Percentiles rank a stretch among this genome's conserved stretches.
phyloP scores from a whole-genome alignment of 2,113 vertebrate genomes.

The Dendrocopos noguchii region DNA sequence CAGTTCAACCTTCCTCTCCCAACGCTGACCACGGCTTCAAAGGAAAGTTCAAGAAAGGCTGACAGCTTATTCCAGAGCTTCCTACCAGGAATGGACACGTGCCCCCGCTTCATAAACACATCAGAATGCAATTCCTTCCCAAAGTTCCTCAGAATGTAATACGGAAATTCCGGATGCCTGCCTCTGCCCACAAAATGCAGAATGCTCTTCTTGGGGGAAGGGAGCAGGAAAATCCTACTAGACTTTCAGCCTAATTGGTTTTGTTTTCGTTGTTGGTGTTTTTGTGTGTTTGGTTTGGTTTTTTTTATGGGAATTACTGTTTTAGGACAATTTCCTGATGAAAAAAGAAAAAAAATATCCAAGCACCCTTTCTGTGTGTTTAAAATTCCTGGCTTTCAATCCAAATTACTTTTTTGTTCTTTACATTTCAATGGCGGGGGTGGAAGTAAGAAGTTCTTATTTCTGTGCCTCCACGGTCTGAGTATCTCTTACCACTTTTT shows the following conservation, averaged over 20 bases:
- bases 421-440: background rate
- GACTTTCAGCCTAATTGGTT: background rate
- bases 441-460: background rate
- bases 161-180: background rate
- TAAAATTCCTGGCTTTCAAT: background rate
- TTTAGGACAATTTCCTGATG: background rate
- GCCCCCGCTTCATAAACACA: background rate
- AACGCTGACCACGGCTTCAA: background rate
- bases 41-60: background rate
- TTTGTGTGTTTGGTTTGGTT: too few relatives aligned
- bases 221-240: background rate
- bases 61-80: background rate
- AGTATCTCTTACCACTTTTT: background rate
- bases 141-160: background rate
- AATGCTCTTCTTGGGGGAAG: background rate
- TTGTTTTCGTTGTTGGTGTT: too few relatives aligned
- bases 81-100: background rate
- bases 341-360: background rate
- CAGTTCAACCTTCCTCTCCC: background rate
- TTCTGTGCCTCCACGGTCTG: background rate
- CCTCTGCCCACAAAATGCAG: background rate
- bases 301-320: background rate
- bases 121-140: background rate
- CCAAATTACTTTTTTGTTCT: background rate
- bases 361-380: background rate